Evolutionary conservation across 2,888 invertebrate genomes (phyloP).

Genomic region (Argyra leucocephala): DNA sequence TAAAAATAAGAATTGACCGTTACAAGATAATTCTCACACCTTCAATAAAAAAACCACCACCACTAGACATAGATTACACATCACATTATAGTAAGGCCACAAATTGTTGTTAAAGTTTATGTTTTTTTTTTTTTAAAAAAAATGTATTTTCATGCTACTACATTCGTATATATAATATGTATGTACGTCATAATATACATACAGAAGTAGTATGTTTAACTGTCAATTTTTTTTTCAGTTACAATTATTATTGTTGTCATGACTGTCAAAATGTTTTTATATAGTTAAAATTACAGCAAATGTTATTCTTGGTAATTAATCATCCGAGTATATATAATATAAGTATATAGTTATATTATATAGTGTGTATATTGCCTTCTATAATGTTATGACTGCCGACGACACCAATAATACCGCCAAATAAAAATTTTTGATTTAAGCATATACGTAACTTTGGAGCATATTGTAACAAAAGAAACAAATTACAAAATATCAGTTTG

Average conservation of each 20-base stretch:
- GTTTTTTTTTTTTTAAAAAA: background rate
- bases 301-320: slow-evolving; percentile 6
- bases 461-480: too few species aligned
- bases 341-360: background rate
- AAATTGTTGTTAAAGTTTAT: background rate
- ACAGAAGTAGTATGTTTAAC: background rate
- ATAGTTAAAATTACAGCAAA: background rate
- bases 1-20: too few species aligned
- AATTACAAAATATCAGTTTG: background rate
- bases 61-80: too few species aligned
- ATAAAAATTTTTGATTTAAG: too few species aligned
- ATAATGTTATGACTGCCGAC: background rate
- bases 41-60: too few species aligned
- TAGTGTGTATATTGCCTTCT: background rate
- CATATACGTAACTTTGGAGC: too few species aligned
- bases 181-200: too few species aligned
- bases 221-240: background rate
- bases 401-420: too few species aligned
- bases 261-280: slow-evolving; percentile 10
- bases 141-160: background rate
- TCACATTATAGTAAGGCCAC: too few species aligned
- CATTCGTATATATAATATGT: too few species aligned
- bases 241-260: slow-evolving; percentile 10
- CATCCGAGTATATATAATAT: background rate
- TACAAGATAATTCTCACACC: too few species aligned